Conservation (phyloP, 1,140 invertebrate genomes). For the Caenorhabditis brenneri region DNA sequence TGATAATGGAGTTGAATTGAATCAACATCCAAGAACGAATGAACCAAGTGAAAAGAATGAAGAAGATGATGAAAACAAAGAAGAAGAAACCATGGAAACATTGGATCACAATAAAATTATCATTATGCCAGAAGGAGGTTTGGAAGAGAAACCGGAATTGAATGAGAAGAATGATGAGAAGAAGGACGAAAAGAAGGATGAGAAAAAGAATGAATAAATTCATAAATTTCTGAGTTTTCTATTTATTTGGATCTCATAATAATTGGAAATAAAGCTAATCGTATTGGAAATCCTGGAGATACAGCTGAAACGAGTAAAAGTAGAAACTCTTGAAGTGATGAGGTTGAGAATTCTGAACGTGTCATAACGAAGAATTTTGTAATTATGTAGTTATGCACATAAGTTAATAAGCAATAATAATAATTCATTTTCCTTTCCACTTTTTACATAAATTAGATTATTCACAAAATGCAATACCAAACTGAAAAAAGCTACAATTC, state of each 20-base stretch:
- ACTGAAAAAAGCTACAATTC: neutral
- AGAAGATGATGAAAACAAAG: neutral
- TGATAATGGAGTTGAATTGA: slow-evolving; percentile 13
- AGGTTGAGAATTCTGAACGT: too few species aligned
- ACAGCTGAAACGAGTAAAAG: too few species aligned
- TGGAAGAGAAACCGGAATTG: neutral
- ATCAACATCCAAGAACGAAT: neutral
- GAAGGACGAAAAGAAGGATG: neutral
- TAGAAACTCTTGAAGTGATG: too few species aligned
- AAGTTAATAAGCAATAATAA: too few species aligned
- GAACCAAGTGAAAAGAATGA: slow-evolving; percentile 3
- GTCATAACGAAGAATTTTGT: too few species aligned
- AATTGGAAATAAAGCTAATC: too few species aligned
- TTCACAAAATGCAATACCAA: neutral
- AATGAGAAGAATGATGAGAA: too few species aligned
- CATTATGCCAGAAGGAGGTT: neutral
- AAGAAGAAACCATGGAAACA: neutral
- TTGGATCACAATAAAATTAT: slow-evolving; percentile 6
- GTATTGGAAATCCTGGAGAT: too few species aligned
- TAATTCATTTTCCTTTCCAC: neutral
- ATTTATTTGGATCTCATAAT: too few species aligned
- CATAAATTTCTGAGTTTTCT: too few species aligned
- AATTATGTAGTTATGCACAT: too few species aligned
- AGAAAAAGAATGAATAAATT: neutral
- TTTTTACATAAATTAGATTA: neutral